phyloP scores from a whole-genome alignment of 2,113 vertebrate species.

The Taxidea taxus region DNA sequence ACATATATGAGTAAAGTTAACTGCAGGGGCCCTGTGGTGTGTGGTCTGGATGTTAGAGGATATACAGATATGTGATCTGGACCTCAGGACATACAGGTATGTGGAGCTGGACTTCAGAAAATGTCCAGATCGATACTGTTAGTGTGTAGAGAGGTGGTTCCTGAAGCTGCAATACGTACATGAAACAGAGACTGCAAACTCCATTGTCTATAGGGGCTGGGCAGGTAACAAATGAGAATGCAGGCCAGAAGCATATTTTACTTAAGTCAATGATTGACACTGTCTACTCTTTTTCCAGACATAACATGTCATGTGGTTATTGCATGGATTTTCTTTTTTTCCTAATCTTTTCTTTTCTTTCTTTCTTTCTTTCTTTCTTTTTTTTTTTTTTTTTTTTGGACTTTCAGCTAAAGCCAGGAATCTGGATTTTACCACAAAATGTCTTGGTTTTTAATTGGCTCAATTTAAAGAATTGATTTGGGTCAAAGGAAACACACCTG shows the following conservation, averaged over 20 bases:
- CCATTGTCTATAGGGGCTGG: not conserved
- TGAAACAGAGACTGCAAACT: not conserved
- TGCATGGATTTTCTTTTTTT: not conserved
- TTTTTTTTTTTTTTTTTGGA: not conserved
- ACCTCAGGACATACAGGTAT: not conserved
- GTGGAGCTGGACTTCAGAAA: not conserved
- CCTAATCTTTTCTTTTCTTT: too few relatives aligned
- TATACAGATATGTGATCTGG: not conserved
- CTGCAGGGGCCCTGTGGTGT: not conserved
- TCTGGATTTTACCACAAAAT: not conserved
- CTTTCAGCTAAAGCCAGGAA: not conserved
- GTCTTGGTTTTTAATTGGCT: slow-evolving; percentile 30
- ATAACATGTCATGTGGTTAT: not conserved
- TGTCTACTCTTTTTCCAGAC: not conserved
- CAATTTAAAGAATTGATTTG: not conserved
- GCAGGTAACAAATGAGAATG: not conserved
- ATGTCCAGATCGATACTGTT: not conserved
- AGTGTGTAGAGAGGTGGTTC: not conserved
- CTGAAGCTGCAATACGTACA: not conserved
- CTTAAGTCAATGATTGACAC: not conserved
- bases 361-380: too few relatives aligned
- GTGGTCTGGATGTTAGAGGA: not conserved
- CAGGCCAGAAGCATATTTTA: not conserved
- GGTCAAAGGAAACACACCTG: not conserved
- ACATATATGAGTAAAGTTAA: not conserved